These are phyloP conservation scores for Vombatus ursinus DNA, from an alignment of 2,113 vertebrate species.

Conservation along the genomic window DNA sequence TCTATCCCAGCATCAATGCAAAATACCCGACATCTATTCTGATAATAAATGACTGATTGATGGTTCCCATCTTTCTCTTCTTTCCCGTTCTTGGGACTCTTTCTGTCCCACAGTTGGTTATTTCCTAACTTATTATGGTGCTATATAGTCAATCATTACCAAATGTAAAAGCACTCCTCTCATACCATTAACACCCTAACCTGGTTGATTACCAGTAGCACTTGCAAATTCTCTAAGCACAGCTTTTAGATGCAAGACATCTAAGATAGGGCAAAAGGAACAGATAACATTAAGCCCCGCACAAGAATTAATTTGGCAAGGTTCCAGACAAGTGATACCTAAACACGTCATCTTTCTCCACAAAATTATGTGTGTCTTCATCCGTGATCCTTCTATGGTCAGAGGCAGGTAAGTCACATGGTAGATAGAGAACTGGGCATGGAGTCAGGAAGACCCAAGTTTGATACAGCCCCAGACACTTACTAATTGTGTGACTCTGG, in stretches of 20 bases:
- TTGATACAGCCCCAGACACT: not conserved
- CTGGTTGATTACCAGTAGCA: not conserved
- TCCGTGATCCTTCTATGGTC: not conserved
- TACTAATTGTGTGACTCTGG: not conserved
- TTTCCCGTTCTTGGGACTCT: not conserved
- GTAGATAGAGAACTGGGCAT: not conserved
- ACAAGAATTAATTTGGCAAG: not conserved
- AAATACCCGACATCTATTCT: not conserved
- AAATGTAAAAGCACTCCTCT: not conserved
- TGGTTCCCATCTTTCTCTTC: not conserved
- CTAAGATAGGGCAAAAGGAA: not conserved
- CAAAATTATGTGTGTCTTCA: not conserved
- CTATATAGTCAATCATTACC: not conserved
- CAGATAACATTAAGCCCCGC: not conserved
- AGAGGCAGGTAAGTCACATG: not conserved
- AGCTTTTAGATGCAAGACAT: not conserved
- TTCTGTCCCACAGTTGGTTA: not conserved
- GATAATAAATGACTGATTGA: not conserved
- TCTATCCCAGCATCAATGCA: not conserved
- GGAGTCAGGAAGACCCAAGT: not conserved
- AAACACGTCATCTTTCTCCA: not conserved
- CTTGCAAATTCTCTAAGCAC: not conserved
- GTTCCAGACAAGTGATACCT: not conserved
- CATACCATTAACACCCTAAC: not conserved
- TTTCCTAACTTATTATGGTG: not conserved